These are phyloP conservation scores for Epinephelus coioides DNA, from an alignment of 2,797 vertebrate species.

Conservation along the genomic window DNA sequence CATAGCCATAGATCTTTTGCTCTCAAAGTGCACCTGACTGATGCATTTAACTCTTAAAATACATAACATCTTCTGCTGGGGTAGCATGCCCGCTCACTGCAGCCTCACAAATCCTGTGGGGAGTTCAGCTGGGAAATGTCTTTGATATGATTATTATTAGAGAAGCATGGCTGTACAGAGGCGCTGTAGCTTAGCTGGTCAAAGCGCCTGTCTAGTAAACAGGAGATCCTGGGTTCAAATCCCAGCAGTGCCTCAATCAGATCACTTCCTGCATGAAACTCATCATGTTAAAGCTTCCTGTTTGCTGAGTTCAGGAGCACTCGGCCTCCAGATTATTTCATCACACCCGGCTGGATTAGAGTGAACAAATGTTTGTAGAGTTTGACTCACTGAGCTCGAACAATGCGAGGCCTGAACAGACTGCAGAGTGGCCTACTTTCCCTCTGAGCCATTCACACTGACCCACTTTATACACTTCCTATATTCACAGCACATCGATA, in stretches of 20 bases:
- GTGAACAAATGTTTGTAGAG: slow-evolving; percentile 15
- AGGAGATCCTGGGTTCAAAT: too few relatives aligned
- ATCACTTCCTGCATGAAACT: neutral
- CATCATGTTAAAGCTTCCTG: neutral
- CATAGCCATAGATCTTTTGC: too few relatives aligned
- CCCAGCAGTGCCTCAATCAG: neutral
- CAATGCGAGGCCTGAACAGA: slow-evolving; percentile 1
- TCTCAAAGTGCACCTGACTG: too few relatives aligned
- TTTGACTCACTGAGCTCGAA: slow-evolving; percentile 7
- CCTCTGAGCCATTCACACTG: neutral
- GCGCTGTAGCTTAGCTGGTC: neutral
- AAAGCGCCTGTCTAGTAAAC: neutral
- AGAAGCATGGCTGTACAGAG: too few relatives aligned
- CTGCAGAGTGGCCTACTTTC: slow-evolving; percentile 12
- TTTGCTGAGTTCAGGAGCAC: slow-evolving; percentile 10
- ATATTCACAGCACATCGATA: neutral
- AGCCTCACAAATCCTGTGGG: too few relatives aligned
- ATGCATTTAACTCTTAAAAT: too few relatives aligned
- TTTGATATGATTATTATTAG: too few relatives aligned
- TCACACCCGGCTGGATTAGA: slow-evolving; percentile 32
- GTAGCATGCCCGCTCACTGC: too few relatives aligned
- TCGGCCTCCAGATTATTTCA: slow-evolving; percentile 15
- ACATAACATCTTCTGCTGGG: too few relatives aligned
- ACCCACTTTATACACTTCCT: neutral
- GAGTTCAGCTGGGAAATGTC: too few relatives aligned